Percentiles rank a stretch among this genome's conserved stretches.
phyloP scores from a whole-genome alignment of 2,888 invertebrate species.

The Caenorhabditis zanzibari region DNA sequence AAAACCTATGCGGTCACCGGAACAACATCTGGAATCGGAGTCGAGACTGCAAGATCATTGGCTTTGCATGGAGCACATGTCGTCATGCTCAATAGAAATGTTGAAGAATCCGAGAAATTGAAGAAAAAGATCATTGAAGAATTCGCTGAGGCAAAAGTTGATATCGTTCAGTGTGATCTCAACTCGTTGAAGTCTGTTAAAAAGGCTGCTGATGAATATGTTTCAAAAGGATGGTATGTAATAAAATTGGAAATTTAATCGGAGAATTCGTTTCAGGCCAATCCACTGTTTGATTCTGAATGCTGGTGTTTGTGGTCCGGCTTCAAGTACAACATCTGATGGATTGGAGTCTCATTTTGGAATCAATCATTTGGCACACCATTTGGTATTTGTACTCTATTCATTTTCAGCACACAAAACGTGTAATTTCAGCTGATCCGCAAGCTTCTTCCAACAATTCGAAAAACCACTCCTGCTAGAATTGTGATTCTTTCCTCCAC shows the following conservation, averaged over 20 bases:
- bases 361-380: conserved; percentile 91
- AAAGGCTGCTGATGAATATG: conserved; percentile 84
- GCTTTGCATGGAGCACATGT: conserved; percentile 37
- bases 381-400: neutral
- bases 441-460: conserved; percentile 61
- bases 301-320: conserved; percentile 85
- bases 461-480: conserved; percentile 87
- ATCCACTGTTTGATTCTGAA: conserved; percentile 85
- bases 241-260: neutral
- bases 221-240: conserved; percentile 70
- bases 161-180: conserved; percentile 84
- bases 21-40: conserved; percentile 48
- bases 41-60: conserved; percentile 31
- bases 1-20: conserved; percentile 37
- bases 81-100: conserved; percentile 38
- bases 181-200: conserved; percentile 84
- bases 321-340: conserved; percentile 84
- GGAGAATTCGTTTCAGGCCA: conserved; percentile 81
- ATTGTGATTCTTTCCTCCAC: conserved; percentile 93
- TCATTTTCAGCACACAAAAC: neutral
- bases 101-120: conserved; percentile 22
- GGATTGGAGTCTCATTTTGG: conserved; percentile 85
- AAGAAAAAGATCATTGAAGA: conserved; percentile 19
- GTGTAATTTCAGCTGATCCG: conserved; percentile 28
- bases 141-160: conserved; percentile 72